Evolutionary conservation across 2,113 vertebrate genomes (phyloP).

Genomic region (Notiomystis cincta): DNA sequence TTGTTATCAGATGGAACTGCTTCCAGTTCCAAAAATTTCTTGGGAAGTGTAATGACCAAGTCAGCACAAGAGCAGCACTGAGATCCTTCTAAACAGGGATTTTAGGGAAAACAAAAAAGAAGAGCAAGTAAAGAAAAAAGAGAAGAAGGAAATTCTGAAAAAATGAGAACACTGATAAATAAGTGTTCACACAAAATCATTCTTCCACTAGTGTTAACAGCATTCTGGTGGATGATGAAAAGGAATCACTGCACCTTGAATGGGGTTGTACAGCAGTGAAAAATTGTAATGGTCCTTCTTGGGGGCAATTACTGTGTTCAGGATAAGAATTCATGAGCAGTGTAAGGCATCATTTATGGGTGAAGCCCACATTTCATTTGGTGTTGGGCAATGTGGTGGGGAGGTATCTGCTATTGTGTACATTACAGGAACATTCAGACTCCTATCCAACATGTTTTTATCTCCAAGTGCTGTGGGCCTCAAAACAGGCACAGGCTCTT

Average conservation of each 20-base stretch:
- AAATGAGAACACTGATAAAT: background rate
- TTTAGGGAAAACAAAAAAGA: background rate
- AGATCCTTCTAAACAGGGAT: background rate
- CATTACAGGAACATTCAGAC: background rate
- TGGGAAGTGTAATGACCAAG: background rate
- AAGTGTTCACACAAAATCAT: background rate
- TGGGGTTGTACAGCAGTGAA: background rate
- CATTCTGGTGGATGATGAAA: background rate
- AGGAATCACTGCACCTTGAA: background rate
- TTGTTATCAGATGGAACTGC: background rate
- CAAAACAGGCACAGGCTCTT: background rate
- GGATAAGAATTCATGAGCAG: background rate
- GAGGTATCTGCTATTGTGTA: background rate
- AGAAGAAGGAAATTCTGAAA: background rate
- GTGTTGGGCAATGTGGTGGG: background rate
- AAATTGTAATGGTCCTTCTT: background rate
- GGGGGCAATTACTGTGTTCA: background rate
- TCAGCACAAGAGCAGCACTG: background rate
- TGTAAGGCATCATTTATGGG: background rate
- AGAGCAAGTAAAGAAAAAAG: background rate
- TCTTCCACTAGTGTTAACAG: background rate
- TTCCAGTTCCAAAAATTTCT: background rate
- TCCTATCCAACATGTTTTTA: background rate
- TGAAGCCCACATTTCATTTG: background rate
- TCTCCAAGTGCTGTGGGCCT: background rate